Conservation (phyloP, 2,797 vertebrate species). For the Falco columbarius region DNA sequence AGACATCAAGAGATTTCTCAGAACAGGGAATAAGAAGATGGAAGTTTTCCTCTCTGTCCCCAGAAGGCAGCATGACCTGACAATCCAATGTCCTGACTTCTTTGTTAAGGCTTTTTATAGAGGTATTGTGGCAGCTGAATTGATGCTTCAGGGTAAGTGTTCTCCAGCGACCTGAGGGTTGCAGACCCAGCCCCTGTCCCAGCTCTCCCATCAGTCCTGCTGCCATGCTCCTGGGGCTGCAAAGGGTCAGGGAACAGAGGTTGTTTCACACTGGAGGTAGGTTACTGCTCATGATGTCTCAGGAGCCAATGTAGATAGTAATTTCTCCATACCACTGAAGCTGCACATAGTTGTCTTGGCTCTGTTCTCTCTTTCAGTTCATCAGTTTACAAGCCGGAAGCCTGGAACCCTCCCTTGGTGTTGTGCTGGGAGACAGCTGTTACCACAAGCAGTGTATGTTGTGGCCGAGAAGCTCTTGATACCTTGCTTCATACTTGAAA, state of each 20-base stretch:
- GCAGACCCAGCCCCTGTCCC: neutral
- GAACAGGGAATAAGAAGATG: neutral
- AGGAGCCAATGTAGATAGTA: neutral
- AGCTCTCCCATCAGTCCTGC: neutral
- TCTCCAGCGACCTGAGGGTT: neutral
- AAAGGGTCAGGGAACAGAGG: fast-evolving
- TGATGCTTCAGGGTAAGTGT: neutral
- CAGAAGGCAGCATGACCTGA: neutral
- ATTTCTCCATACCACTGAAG: neutral
- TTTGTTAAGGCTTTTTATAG: neutral
- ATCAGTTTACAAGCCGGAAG: neutral
- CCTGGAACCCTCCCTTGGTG: neutral
- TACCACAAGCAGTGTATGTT: neutral
- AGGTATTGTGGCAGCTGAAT: neutral
- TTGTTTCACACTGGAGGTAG: neutral
- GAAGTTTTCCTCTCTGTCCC: neutral
- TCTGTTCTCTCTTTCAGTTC: neutral
- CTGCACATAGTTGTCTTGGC: neutral
- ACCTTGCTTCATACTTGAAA: neutral
- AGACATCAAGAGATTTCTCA: neutral
- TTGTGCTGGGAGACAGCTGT: neutral
- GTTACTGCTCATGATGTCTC: neutral
- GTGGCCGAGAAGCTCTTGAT: neutral
- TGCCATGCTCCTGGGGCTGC: neutral
- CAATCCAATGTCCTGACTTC: neutral